A percentile compares a stretch with the other conserved stretches of the same genome.
Evolutionary conservation across 1,140 invertebrate species (phyloP).

Genomic region (Coenobita brevimanus): DNA sequence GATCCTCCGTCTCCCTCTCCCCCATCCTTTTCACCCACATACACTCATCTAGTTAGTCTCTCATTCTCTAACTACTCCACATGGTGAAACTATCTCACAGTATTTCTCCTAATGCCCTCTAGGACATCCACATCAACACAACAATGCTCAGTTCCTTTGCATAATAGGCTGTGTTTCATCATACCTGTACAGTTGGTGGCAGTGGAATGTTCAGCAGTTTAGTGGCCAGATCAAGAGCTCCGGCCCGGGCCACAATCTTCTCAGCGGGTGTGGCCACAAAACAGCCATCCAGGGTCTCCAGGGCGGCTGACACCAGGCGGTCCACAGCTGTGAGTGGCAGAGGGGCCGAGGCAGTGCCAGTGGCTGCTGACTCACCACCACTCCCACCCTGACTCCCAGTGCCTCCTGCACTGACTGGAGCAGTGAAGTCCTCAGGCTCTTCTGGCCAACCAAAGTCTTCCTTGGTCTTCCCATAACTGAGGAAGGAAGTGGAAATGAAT

Average conservation of each 20-base stretch:
- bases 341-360: conserved; percentile 51
- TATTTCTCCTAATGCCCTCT: too few species aligned
- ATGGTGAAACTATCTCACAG: too few species aligned
- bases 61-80: too few species aligned
- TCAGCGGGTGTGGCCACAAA: conserved; percentile 74
- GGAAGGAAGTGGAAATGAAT: conserved; percentile 71
- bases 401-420: conserved; percentile 72
- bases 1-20: too few species aligned
- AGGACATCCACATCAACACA: too few species aligned
- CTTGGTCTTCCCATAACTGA: conserved; percentile 93
- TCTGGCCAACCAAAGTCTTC: conserved; percentile 98
- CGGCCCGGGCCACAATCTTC: conserved; percentile 73
- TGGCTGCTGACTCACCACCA: conserved; percentile 37
- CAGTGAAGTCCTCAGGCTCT: conserved; percentile 88
- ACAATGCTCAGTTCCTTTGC: too few species aligned
- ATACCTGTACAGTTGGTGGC: conserved; percentile 82
- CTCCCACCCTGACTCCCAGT: conserved; percentile 72
- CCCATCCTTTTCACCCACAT: too few species aligned
- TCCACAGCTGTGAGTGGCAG: conserved; percentile 76
- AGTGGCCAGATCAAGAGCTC: conserved; percentile 84
- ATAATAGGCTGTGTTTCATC: not conserved
- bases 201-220: conserved; percentile 88
- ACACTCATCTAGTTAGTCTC: too few species aligned
- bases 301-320: conserved; percentile 81
- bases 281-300: conserved; percentile 85